These are phyloP conservation scores for Eurytemora carolleeae DNA, from an alignment of 1,140 invertebrate genomes.

Conservation along the genomic window DNA sequence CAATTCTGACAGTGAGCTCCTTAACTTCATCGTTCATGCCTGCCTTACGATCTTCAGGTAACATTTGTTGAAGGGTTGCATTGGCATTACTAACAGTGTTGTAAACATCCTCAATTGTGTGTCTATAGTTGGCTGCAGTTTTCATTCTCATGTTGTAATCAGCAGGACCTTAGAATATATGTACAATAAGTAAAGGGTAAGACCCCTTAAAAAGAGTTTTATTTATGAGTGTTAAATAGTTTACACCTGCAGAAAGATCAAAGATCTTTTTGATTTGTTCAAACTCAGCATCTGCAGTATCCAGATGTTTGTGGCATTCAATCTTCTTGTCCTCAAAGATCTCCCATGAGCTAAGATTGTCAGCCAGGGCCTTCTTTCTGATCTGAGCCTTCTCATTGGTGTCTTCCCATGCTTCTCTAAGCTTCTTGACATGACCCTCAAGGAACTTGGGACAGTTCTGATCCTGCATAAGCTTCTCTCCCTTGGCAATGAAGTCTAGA, in stretches of 20 bases:
- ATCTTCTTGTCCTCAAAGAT: slow-evolving; percentile 18
- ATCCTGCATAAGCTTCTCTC: slow-evolving; percentile 18
- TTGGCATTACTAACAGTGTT: slow-evolving; percentile 17
- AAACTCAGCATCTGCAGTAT: slow-evolving; percentile 19
- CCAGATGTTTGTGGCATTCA: slow-evolving; percentile 18
- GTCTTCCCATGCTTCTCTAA: slow-evolving; percentile 20
- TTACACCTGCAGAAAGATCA: slow-evolving; percentile 20
- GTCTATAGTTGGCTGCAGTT: slow-evolving; percentile 18
- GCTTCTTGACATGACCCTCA: slow-evolving; percentile 19
- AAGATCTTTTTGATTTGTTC: slow-evolving; percentile 20
- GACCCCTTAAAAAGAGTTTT: too few relatives aligned
- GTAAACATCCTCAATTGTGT: slow-evolving; percentile 17
- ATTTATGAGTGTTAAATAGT: too few relatives aligned
- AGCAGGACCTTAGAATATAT: too few relatives aligned
- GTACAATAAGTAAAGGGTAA: too few relatives aligned
- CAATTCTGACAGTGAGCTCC: slow-evolving; percentile 18
- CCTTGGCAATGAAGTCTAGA: slow-evolving; percentile 19
- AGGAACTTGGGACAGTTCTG: slow-evolving; percentile 21
- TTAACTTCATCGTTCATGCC: slow-evolving; percentile 20
- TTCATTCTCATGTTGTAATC: slow-evolving; percentile 20
- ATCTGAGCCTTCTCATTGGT: slow-evolving; percentile 19
- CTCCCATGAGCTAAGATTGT: slow-evolving; percentile 19
- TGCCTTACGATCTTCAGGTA: slow-evolving; percentile 19
- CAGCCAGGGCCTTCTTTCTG: slow-evolving; percentile 13
- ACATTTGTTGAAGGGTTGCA: slow-evolving; percentile 17